A percentile compares a stretch with the other conserved stretches of the same genome.
Evolutionary conservation across 2,888 invertebrate genomes (phyloP).

Genomic region (Scaptomyza parva): DNA sequence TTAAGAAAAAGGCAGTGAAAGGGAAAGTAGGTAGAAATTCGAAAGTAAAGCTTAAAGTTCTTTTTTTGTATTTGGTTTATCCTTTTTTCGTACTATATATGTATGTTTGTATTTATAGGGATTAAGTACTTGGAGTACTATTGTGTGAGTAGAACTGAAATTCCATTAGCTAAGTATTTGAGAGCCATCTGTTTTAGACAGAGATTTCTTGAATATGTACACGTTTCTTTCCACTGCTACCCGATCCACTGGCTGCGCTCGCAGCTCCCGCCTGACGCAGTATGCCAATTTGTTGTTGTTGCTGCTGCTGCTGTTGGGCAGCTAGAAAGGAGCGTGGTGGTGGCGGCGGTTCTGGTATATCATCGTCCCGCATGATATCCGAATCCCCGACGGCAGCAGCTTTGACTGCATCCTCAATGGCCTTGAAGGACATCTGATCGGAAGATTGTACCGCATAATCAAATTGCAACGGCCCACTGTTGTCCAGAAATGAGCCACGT

Average conservation of each 20-base stretch:
- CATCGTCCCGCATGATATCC: constrained; percentile 84
- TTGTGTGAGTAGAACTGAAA: constrained; percentile 11
- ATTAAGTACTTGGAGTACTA: constrained; percentile 37
- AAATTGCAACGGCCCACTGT: constrained; percentile 66
- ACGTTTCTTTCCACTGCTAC: constrained; percentile 88
- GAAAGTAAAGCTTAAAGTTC: constrained; percentile 10
- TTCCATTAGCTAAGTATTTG: constrained; percentile 27
- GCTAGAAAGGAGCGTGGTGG: constrained; percentile 84
- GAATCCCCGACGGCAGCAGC: constrained; percentile 60
- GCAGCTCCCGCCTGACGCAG: constrained; percentile 86
- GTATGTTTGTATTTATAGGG: constrained; percentile 1
- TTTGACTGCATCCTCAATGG: constrained; percentile 80
- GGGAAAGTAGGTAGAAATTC: neutral
- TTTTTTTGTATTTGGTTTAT: neutral
- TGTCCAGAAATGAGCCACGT: constrained; percentile 75
- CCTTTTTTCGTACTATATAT: neutral
- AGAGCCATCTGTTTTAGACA: constrained; percentile 86
- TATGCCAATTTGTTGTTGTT: constrained; percentile 84
- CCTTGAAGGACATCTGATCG: constrained; percentile 83
- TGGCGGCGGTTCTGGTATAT: constrained; percentile 88
- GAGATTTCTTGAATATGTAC: constrained; percentile 97
- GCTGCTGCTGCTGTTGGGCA: constrained; percentile 76
- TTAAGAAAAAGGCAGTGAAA: constrained; percentile 5
- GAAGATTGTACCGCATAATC: constrained; percentile 81
- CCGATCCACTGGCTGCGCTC: constrained; percentile 46